Percentiles rank a stretch among this genome's conserved stretches.
These are phyloP conservation scores for Aphaenogaster floridana DNA, from an alignment of 1,140 invertebrate species.

Conservation along the genomic window DNA sequence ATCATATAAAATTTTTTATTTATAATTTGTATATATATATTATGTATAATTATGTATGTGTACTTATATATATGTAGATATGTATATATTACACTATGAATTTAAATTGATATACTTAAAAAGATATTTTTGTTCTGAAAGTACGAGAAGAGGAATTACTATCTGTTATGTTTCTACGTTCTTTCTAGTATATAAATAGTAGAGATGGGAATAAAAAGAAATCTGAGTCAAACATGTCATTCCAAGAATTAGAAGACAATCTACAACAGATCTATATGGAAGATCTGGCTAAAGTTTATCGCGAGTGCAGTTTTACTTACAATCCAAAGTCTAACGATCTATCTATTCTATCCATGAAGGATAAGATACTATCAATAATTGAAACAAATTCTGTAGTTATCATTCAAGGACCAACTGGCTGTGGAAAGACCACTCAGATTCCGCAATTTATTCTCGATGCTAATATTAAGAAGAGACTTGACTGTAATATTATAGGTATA, in stretches of 20 bases:
- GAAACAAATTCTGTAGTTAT: constrained; percentile 91
- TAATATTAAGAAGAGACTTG: constrained; percentile 87
- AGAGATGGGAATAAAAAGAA: not conserved
- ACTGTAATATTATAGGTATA: constrained; percentile 92
- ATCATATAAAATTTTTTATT: not conserved
- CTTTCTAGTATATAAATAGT: constrained; percentile 52
- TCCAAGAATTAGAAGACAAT: constrained; percentile 74
- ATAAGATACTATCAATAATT: constrained; percentile 89
- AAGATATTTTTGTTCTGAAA: not conserved
- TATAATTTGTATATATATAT: not conserved
- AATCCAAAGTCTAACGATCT: constrained; percentile 68
- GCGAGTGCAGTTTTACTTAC: constrained; percentile 79
- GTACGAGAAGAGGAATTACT: not conserved
- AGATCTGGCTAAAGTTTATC: constrained; percentile 79
- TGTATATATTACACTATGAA: not conserved
- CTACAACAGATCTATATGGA: constrained; percentile 69
- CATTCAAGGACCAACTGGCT: constrained; percentile 96
- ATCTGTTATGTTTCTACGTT: constrained; percentile 47
- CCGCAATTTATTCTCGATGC: constrained; percentile 96
- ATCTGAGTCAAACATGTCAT: constrained; percentile 72
- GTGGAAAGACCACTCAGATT: constrained; percentile 93
- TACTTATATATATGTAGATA: too few relatives aligned
- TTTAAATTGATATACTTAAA: not conserved
- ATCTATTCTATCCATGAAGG: constrained; percentile 70
- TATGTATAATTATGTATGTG: not conserved